These are phyloP conservation scores for Zootermopsis nevadensis DNA, from an alignment of 2,888 invertebrate genomes.

Conservation along the genomic window DNA sequence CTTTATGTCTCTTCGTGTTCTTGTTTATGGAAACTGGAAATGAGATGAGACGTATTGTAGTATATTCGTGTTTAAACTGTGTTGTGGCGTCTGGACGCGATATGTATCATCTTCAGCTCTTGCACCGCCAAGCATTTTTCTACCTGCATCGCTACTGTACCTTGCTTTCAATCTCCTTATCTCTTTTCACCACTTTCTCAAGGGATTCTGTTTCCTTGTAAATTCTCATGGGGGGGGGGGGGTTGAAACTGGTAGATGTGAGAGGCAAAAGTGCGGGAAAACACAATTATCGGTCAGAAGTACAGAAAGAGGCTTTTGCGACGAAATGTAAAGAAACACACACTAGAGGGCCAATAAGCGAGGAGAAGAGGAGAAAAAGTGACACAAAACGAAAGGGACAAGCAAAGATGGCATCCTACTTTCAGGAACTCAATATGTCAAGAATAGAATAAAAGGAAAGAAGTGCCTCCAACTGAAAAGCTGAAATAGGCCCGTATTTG, in stretches of 20 bases:
- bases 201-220: background rate
- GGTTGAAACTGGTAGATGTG: background rate
- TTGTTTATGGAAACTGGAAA: no score
- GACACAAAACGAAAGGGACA: background rate
- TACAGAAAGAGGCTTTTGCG: background rate
- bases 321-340: background rate
- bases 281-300: background rate
- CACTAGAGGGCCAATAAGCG: background rate
- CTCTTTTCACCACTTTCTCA: background rate
- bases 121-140: background rate
- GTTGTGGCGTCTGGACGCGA: no score
- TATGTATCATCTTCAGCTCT: background rate
- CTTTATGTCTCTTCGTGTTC: no score
- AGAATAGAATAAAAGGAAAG: background rate
- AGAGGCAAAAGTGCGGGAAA: background rate
- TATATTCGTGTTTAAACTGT: no score
- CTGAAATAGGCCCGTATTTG: background rate
- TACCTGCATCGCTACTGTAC: background rate
- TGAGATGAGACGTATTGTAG: no score
- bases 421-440: background rate
- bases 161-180: background rate
- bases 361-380: background rate
- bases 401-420: background rate
- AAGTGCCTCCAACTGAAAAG: background rate
- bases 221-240: background rate